phyloP scores from a whole-genome alignment of 2,113 vertebrate genomes.

The Oceanites oceanicus region DNA sequence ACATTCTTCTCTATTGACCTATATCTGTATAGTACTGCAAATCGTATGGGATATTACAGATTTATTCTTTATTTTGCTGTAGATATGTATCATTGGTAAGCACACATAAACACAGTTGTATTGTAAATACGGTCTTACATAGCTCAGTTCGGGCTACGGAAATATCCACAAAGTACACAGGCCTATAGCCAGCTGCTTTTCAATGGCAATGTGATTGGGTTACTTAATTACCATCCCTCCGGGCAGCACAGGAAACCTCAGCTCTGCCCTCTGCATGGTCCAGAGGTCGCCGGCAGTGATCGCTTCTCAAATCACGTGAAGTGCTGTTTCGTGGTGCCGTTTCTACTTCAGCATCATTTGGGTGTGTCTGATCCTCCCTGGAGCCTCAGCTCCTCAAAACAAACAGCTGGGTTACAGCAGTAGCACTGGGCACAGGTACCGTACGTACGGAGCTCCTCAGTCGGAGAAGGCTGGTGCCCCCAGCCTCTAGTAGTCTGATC shows the following conservation, averaged over 20 bases:
- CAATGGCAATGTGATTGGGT: neutral
- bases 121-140: neutral
- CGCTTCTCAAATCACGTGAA: neutral
- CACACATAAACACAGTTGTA: conserved; percentile 55
- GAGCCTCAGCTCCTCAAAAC: neutral
- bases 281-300: neutral
- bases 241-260: neutral
- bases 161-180: neutral
- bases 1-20: rapidly evolving
- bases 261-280: neutral
- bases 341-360: neutral
- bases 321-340: neutral
- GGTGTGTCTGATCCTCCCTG: no score
- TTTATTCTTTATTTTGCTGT: neutral
- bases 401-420: no score
- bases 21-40: neutral
- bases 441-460: rapidly evolving
- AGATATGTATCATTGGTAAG: conserved; percentile 66
- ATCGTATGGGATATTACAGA: neutral
- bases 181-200: neutral
- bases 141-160: neutral
- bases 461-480: neutral
- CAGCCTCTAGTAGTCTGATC: neutral
- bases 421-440: neutral
- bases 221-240: neutral